phyloP scores from a whole-genome alignment of 2,888 invertebrate genomes.

The Taenaris catops region DNA sequence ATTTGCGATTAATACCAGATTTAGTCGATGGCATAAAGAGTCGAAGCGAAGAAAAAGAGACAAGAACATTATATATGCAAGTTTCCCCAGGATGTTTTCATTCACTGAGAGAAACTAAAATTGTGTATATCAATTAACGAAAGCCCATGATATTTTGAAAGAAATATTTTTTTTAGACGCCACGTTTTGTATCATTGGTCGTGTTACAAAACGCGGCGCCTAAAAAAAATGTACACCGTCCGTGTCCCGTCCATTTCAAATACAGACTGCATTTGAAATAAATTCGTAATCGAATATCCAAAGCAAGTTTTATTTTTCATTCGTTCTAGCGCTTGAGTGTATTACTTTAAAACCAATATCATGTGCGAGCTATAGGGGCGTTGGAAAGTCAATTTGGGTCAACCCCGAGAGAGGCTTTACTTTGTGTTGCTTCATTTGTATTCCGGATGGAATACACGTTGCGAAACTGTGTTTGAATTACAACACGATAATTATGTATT shows the following conservation, averaged over 20 bases:
- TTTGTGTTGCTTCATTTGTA: slow-evolving; percentile 58
- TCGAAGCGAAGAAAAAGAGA: slow-evolving; percentile 53
- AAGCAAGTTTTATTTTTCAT: background rate
- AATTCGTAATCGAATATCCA: background rate
- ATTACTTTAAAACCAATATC: slow-evolving; percentile 9
- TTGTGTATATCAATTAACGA: too few relatives aligned
- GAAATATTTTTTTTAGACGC: too few relatives aligned
- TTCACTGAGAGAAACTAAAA: too few relatives aligned
- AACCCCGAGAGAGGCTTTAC: slow-evolving; percentile 41
- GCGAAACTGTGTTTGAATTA: slow-evolving; percentile 29
- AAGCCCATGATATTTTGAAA: too few relatives aligned
- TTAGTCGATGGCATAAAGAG: slow-evolving; percentile 63
- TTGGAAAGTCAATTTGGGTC: slow-evolving; percentile 30
- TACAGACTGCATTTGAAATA: too few relatives aligned
- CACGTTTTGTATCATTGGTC: too few relatives aligned
- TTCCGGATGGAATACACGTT: slow-evolving; percentile 36
- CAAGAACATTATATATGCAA: slow-evolving; percentile 65
- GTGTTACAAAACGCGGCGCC: too few relatives aligned
- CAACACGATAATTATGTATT: slow-evolving; percentile 9
- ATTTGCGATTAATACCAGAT: slow-evolving; percentile 58
- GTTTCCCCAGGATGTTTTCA: too few relatives aligned
- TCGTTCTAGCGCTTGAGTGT: background rate
- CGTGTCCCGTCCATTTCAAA: too few relatives aligned
- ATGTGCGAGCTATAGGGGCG: slow-evolving; percentile 3
- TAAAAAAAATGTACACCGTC: too few relatives aligned